A percentile compares a stretch with the other conserved stretches of the same genome.
phyloP scores from a whole-genome alignment of 1,140 invertebrate genomes.

The Stegodyphus mimosarum region DNA sequence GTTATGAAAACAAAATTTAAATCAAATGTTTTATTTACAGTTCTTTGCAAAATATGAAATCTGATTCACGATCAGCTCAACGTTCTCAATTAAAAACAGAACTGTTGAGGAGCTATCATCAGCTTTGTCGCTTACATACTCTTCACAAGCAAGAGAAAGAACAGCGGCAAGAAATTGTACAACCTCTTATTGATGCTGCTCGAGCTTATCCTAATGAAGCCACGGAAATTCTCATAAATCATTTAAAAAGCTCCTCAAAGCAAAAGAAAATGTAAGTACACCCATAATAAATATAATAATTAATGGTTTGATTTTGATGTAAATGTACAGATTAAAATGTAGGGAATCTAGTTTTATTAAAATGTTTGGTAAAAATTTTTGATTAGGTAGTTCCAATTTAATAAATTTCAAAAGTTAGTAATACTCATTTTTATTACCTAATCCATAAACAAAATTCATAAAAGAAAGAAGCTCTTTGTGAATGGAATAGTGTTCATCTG shows the following conservation, averaged over 20 bases:
- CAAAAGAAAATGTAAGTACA: slow-evolving; percentile 51
- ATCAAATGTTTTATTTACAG: not conserved
- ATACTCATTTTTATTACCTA: no score
- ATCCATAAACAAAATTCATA: no score
- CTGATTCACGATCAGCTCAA: slow-evolving; percentile 25
- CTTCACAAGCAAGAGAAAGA: slow-evolving; percentile 33
- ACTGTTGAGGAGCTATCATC: slow-evolving; percentile 49
- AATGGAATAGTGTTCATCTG: no score
- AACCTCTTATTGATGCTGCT: slow-evolving; percentile 59
- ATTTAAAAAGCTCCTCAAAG: slow-evolving; percentile 24
- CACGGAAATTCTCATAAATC: slow-evolving; percentile 56
- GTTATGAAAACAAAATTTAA: no score
- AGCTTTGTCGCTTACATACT: slow-evolving; percentile 56
- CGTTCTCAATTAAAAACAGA: slow-evolving; percentile 55
- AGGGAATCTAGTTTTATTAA: no score
- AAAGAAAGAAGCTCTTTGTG: no score
- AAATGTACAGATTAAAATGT: no score
- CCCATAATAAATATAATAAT: not conserved
- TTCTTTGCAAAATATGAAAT: slow-evolving; percentile 31
- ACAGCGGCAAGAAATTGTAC: slow-evolving; percentile 18
- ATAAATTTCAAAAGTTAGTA: no score
- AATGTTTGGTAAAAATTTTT: no score
- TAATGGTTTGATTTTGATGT: no score
- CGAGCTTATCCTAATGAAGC: slow-evolving; percentile 61
- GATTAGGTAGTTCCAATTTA: no score